Base-by-base conservation (phyloP, 2,113 vertebrate species). In the Coryphaenoides rupestris region DNA sequence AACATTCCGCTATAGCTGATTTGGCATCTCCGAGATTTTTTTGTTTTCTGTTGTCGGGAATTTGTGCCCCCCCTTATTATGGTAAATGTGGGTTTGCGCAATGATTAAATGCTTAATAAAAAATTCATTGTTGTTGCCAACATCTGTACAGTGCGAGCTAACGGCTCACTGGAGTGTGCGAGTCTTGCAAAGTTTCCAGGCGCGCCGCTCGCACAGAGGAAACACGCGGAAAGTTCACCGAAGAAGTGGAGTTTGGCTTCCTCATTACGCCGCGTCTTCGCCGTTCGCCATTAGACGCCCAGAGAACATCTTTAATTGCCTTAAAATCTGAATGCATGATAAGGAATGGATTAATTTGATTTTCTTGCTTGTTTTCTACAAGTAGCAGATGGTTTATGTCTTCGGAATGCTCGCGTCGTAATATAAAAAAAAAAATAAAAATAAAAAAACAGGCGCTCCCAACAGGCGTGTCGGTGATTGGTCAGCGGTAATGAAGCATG, bases 371-470 rank as follows among this genome's bases (percentile, higher is more conserved):
- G 33, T 40, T 98, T 98, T 95, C 95, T 97, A 98, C 96, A 98
- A 99, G 96, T 98, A 98, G 95, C 97, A 99, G 97, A 99, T 99
- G 96, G 97, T 99, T 99, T 98, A 99, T 98, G 97, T 99, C 96
- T 98, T 95, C 95, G 94, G 94, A 95, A 97, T 95, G 95, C 96
- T 97, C 95, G 91, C 96, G 97, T 96, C 98, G 95, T 97, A 98
- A 96, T 98, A 98, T 93, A 94, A n/a, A 40, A 40, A 40, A 96
- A 98, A 98, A 93, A 94, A n/a, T n/a, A n/a, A 98, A 96, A 98
- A 98, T 93, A 94, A n/a, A 40, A 40, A 40, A 96, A 98, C n/a
- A 98, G 93, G 94, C 98, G 96, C 94, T 98, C 95, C 97, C 95
- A 93, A 96, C 95, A 93, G 96, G 96, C 97, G 96, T 91, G 92